A percentile compares a stretch with the other conserved stretches of the same genome.
phyloP scores from a whole-genome alignment of 1,140 invertebrate species.

The Cydia pomonella region DNA sequence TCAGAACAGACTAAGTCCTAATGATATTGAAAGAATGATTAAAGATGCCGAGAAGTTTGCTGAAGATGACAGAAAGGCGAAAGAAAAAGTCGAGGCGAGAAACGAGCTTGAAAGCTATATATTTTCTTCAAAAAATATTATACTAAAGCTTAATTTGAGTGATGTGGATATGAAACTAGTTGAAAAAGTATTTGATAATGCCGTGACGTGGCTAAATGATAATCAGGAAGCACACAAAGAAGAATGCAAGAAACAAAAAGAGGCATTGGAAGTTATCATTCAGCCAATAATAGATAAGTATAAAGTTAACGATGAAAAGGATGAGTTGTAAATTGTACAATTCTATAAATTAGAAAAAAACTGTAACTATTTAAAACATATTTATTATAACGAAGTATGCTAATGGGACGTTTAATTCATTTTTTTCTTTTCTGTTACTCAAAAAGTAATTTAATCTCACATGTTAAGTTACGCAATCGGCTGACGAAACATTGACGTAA shows the following conservation, averaged over 20 bases:
- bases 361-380: too few species aligned
- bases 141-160: slow-evolving; percentile 82
- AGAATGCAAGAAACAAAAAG: slow-evolving; percentile 6
- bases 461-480: too few species aligned
- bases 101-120: slow-evolving; percentile 90
- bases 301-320: neutral
- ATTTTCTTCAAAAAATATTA: slow-evolving; percentile 86
- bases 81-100: slow-evolving; percentile 83
- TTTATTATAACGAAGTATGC: too few species aligned
- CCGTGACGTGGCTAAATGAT: slow-evolving; percentile 78
- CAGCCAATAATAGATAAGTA: slow-evolving; percentile 5
- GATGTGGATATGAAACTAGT: slow-evolving; percentile 82
- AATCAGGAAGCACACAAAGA: slow-evolving; percentile 87
- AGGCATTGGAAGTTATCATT: neutral
- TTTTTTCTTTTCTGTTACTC: too few species aligned
- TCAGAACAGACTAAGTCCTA: slow-evolving; percentile 75
- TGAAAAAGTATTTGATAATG: slow-evolving; percentile 73
- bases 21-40: slow-evolving; percentile 82
- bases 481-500: too few species aligned
- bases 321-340: neutral
- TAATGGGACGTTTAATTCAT: too few species aligned
- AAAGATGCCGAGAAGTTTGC: slow-evolving; percentile 85
- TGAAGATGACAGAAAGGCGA: slow-evolving; percentile 83
- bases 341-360: too few species aligned
- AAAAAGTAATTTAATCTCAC: too few species aligned